Evolutionary conservation across 92 coral and sea anemone genomes (phyloP).

Genomic region (Actinostola sp.): DNA sequence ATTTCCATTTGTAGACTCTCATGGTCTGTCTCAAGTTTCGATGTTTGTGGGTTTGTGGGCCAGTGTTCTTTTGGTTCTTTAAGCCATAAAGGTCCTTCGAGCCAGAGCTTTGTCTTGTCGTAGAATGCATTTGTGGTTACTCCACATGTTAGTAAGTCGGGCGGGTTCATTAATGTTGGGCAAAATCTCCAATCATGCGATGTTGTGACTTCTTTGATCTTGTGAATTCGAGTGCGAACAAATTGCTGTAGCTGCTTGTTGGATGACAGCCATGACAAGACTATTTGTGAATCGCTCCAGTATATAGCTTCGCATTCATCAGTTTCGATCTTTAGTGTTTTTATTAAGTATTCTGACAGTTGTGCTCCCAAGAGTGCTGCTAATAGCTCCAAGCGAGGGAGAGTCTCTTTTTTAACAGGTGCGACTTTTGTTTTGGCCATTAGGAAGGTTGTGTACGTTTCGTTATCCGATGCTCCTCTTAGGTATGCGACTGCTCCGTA

Average conservation of each 20-base stretch:
- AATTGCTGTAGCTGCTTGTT: slow-evolving; percentile 49
- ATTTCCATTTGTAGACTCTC: slow-evolving; percentile 23
- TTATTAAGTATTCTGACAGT: slow-evolving; percentile 4
- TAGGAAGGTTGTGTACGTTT: slow-evolving; percentile 17
- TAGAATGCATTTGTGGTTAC: slow-evolving; percentile 17
- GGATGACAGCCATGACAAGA: slow-evolving; percentile 43
- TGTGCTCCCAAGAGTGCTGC: slow-evolving; percentile 40
- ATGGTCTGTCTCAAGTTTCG: not conserved
- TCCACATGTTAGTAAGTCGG: slow-evolving; percentile 44
- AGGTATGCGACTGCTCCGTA: slow-evolving; percentile 60
- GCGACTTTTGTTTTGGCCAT: slow-evolving; percentile 48
- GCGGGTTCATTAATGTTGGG: slow-evolving; percentile 34
- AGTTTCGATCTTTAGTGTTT: slow-evolving; percentile 13
- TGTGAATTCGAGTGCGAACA: slow-evolving; percentile 38
- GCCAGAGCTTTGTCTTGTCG: slow-evolving; percentile 38
- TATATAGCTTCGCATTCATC: slow-evolving; percentile 25
- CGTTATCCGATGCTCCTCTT: slow-evolving; percentile 20
- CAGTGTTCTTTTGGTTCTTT: slow-evolving; percentile 30
- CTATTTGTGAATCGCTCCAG: slow-evolving; percentile 62
- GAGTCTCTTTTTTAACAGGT: slow-evolving; percentile 36
- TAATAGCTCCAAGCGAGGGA: slow-evolving; percentile 45
- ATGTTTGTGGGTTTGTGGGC: slow-evolving; percentile 16
- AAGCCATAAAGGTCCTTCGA: slow-evolving; percentile 49
- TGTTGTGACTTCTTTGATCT: slow-evolving; percentile 48
- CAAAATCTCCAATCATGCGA: slow-evolving; percentile 31